Conservation (phyloP, 1,140 invertebrate species). For the Ceratitis capitata region DNA sequence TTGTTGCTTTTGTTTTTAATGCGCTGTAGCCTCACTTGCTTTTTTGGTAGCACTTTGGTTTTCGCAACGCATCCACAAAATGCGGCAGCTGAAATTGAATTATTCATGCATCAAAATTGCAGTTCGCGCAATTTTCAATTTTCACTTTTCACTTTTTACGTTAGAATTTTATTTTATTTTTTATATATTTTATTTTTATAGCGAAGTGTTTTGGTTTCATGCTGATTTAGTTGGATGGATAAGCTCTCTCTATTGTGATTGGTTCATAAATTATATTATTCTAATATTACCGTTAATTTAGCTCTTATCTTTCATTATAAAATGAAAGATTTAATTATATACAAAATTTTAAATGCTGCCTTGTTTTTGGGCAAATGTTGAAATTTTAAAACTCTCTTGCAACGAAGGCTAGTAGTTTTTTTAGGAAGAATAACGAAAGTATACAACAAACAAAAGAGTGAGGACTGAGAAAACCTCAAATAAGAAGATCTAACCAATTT, state of each 20-base stretch:
- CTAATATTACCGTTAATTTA: too few species aligned
- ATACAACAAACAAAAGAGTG: too few species aligned
- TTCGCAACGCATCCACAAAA: not conserved
- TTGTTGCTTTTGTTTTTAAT: not conserved
- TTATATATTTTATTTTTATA: not conserved
- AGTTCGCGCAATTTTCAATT: not conserved
- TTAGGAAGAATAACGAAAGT: too few species aligned
- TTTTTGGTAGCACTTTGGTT: not conserved
- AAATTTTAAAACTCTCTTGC: too few species aligned
- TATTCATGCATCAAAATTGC: slow-evolving; percentile 31
- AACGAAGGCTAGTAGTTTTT: too few species aligned
- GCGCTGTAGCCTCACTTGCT: not conserved
- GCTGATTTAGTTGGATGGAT: not conserved
- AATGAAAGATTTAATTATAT: too few species aligned
- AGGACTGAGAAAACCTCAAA: too few species aligned
- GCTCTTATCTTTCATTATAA: too few species aligned
- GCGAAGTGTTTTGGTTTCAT: not conserved
- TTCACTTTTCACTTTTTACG: too few species aligned
- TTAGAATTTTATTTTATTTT: not conserved
- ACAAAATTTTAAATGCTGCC: too few species aligned
- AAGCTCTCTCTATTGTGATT: not conserved
- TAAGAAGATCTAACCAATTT: too few species aligned
- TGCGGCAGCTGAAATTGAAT: slow-evolving; percentile 23
- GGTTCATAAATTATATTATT: not conserved
- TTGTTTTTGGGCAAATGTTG: too few species aligned